These are phyloP conservation scores for Lophius americanus DNA, from an alignment of 2,797 vertebrate genomes.

Conservation along the genomic window DNA sequence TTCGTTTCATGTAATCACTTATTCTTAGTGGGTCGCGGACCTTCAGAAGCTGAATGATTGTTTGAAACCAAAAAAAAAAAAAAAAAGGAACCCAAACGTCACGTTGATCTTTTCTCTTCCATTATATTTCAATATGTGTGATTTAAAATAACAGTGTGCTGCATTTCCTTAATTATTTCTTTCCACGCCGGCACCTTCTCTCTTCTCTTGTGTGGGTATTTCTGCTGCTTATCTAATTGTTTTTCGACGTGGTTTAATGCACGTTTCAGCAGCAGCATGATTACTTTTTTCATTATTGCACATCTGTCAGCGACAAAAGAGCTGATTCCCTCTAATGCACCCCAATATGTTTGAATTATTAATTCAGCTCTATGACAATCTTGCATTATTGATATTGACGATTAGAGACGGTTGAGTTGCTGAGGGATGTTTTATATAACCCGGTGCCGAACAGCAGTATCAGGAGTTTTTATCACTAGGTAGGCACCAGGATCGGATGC, in stretches of 20 bases:
- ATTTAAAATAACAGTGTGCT: slow-evolving; percentile 6
- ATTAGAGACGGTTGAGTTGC: slow-evolving; percentile 28
- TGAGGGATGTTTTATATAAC: slow-evolving; percentile 17
- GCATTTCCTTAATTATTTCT: slow-evolving; percentile 9
- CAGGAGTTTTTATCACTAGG: slow-evolving; percentile 25
- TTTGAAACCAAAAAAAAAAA: not conserved
- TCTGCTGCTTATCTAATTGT: slow-evolving; percentile 17
- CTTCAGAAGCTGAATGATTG: slow-evolving; percentile 27
- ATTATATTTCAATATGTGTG: not conserved
- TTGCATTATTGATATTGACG: slow-evolving; percentile 27
- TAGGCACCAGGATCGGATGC: slow-evolving; percentile 20
- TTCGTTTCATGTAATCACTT: slow-evolving; percentile 49
- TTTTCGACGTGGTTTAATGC: slow-evolving; percentile 5
- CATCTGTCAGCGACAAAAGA: slow-evolving; percentile 45
- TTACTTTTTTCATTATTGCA: slow-evolving; percentile 43
- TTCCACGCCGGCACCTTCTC: not conserved
- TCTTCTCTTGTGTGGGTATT: not conserved
- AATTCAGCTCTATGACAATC: slow-evolving; percentile 37
- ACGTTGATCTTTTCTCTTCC: not conserved
- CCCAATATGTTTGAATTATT: slow-evolving; percentile 50
- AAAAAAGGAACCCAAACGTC: not conserved
- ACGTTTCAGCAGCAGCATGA: slow-evolving; percentile 21
- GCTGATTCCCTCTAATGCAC: slow-evolving; percentile 37
- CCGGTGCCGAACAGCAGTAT: slow-evolving; percentile 16
- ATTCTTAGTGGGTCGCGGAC: slow-evolving; percentile 50